A percentile compares a stretch with the other conserved stretches of the same genome.
Evolutionary conservation across 2,113 vertebrate species (phyloP).

Genomic region (Hymenochirus boettgeri): DNA sequence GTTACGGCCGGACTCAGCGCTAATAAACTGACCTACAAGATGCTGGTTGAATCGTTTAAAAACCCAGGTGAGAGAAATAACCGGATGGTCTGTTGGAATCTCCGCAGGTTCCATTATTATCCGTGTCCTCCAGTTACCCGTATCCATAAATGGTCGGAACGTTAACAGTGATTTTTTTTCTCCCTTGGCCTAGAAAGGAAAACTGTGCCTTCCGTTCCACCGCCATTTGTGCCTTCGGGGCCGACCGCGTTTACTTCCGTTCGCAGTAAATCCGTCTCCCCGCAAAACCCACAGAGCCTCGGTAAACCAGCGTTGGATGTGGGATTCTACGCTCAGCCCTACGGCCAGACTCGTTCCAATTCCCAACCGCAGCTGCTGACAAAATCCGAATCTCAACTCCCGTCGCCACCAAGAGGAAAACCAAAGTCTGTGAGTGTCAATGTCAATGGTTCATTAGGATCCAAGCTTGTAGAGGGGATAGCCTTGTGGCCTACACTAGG

Average conservation of each 20-base stretch:
- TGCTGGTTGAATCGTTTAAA: constrained; percentile 88
- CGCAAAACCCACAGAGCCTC: constrained; percentile 73
- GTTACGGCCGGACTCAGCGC: constrained; percentile 90
- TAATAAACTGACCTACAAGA: constrained; percentile 90
- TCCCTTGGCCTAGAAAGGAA: constrained; percentile 77
- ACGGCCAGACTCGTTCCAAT: constrained; percentile 63
- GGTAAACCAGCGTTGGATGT: constrained; percentile 67
- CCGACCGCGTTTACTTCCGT: constrained; percentile 59
- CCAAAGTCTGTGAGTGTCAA: constrained; percentile 74
- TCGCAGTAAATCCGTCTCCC: constrained; percentile 65
- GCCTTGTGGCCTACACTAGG: no score
- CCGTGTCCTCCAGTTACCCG: no score
- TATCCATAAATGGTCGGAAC: no score
- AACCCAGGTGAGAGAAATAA: constrained; percentile 77
- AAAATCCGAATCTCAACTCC: constrained; percentile 59
- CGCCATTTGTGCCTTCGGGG: constrained; percentile 85
- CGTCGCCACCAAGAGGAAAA: constrained; percentile 58
- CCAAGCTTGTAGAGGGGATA: no score
- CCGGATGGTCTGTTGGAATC: no score
- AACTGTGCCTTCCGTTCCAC: constrained; percentile 88
- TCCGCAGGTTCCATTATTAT: no score
- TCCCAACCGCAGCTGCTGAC: constrained; percentile 65
- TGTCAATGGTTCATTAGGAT: neutral
- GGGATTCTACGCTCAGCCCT: constrained; percentile 70
- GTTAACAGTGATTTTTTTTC: no score